Evolutionary conservation across 1,140 invertebrate genomes (phyloP), one percentile per base, ranked within the genome.

Genomic region (Drosophila serrata): DNA sequence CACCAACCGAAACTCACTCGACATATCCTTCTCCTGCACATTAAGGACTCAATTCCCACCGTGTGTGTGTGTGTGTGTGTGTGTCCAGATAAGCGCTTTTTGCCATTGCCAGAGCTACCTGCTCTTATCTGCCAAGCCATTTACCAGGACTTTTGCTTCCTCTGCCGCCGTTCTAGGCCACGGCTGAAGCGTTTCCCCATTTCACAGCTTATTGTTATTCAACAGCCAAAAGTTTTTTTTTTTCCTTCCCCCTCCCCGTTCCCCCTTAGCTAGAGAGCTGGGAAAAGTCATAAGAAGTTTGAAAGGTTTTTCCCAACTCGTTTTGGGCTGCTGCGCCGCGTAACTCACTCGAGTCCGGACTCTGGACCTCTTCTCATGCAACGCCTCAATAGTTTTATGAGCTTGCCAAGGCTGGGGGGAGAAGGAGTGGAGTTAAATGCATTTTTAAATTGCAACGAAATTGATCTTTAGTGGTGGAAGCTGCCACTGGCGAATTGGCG

Each of bases 161-260:
- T 46, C 33, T 17, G 13, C 43, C 55, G 42, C 8, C 29, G 19
- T 37, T 35, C 29, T 35, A 33, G 49, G 37, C 73, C 56, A 45
- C 43, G 46, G 48, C 33, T 35, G 31, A 46, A 58, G 68, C 64
- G 57, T 64, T 84, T 75, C 45, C 55, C 73, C 58, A 59, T 81
- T 81, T 73, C 82, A 75, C 64, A 82, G 84, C 84, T 87, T 87
- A 88, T 87, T 87, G 84, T 87, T 88, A 88, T 88, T 88, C 84
- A 84, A 62, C 80, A 74, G 73, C 43, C 63, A 78, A 73, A 81
- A 81, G 77, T 78, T 86, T 78, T 69, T 69, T 51, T n/a, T n/a
- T n/a, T n/a, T n/a, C n/a, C n/a, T n/a, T n/a, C n/a, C n/a, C n/a
- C n/a, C n/a, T n/a, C n/a, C n/a, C n/a, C n/a, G n/a, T n/a, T n/a